phyloP scores from a whole-genome alignment of 2,113 vertebrate genomes.

The Sinosuthora webbiana region DNA sequence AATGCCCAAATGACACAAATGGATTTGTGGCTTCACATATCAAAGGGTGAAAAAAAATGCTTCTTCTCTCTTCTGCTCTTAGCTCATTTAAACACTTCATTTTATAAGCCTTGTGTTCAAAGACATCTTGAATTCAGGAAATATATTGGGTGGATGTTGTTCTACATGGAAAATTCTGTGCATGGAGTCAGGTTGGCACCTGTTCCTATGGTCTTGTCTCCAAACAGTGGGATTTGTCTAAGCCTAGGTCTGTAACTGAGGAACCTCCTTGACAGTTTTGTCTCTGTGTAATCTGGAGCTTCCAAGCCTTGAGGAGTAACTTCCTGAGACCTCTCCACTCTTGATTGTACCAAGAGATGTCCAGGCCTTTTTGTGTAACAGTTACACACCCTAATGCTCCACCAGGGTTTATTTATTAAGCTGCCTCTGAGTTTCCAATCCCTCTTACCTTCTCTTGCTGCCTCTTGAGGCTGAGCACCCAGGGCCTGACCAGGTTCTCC shows the following conservation, averaged over 20 bases:
- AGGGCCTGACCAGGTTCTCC: not conserved
- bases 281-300: not conserved
- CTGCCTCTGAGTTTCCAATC: not conserved
- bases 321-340: not conserved
- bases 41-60: not conserved
- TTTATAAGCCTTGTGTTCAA: not conserved
- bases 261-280: not conserved
- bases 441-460: not conserved
- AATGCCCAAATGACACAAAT: not conserved
- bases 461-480: not conserved
- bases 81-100: not conserved
- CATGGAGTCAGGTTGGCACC: not conserved
- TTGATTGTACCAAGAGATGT: not conserved
- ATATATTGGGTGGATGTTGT: not conserved
- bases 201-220: not conserved
- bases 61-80: not conserved
- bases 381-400: not conserved
- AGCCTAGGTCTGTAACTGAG: not conserved
- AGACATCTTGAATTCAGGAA: not conserved
- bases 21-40: not conserved
- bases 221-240: not conserved
- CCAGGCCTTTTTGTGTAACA: not conserved
- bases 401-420: not conserved
- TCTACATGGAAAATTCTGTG: not conserved
- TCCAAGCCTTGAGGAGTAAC: not conserved